Conservation (phyloP, 2,888 invertebrate species). For the Erpobdella octoculata region DNA sequence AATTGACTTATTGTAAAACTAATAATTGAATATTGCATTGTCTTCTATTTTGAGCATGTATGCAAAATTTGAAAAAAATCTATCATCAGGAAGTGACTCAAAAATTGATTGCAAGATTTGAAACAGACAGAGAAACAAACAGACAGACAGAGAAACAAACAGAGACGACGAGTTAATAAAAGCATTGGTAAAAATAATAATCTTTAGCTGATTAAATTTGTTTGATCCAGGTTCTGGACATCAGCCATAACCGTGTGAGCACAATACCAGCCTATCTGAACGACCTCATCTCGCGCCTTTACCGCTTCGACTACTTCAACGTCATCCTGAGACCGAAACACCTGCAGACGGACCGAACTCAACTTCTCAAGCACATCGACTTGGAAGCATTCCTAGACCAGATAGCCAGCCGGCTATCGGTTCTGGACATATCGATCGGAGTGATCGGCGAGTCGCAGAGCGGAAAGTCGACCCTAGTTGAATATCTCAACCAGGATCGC, state of each 20-base stretch:
- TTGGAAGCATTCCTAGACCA: conserved; percentile 36
- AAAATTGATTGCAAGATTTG: too few relatives aligned
- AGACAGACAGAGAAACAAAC: too few relatives aligned
- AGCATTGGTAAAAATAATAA: too few relatives aligned
- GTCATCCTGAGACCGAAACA: conserved; percentile 35
- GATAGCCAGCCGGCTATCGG: conserved; percentile 28
- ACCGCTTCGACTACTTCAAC: conserved; percentile 38
- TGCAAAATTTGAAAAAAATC: too few relatives aligned
- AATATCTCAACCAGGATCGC: conserved; percentile 36
- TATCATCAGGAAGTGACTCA: too few relatives aligned
- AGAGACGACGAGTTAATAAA: too few relatives aligned
- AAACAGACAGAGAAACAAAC: too few relatives aligned
- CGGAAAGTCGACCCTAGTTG: conserved; percentile 38
- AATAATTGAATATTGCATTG: too few relatives aligned
- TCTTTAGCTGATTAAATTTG: too few relatives aligned
- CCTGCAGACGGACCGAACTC: conserved; percentile 33
- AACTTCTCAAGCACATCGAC: conserved; percentile 37
- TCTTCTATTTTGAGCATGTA: too few relatives aligned
- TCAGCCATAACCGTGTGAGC: conserved; percentile 38
- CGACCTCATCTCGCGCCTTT: conserved; percentile 36
- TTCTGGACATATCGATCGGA: conserved; percentile 37
- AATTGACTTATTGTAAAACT: too few relatives aligned
- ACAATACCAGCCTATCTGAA: conserved; percentile 36
- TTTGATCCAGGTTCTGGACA: conserved; percentile 37
- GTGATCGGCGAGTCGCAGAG: conserved; percentile 39